These are phyloP conservation scores for Albula goreensis DNA, from an alignment of 2,113 vertebrate species.

Conservation along the genomic window DNA sequence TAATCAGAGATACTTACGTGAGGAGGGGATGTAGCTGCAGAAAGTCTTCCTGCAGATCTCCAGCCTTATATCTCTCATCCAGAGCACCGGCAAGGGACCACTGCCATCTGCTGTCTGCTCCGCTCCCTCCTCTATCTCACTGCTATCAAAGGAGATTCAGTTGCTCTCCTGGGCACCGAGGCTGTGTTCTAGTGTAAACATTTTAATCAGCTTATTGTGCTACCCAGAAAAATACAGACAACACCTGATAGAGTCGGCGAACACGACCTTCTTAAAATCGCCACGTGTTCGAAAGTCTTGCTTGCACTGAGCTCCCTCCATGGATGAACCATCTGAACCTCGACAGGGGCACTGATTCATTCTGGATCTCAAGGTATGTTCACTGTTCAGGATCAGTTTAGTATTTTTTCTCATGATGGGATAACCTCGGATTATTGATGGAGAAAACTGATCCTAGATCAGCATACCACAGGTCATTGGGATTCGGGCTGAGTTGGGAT, in stretches of 20 bases:
- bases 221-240: neutral
- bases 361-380: no score
- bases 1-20: neutral
- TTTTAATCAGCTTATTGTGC: neutral
- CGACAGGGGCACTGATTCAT: no score
- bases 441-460: no score
- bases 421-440: no score
- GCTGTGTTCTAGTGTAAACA: neutral
- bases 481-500: no score
- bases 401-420: no score
- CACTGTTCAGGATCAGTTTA: no score
- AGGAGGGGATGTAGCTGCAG: neutral
- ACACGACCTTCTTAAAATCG: neutral
- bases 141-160: neutral
- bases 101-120: constrained; percentile 1
- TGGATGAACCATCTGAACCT: no score
- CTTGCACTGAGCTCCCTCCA: no score
- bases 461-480: neutral
- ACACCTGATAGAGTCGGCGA: neutral
- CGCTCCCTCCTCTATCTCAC: neutral
- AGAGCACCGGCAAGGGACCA: neutral
- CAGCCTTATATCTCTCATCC: neutral
- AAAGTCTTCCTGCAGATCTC: neutral
- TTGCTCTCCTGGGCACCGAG: neutral
- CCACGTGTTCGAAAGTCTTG: no score